Evolutionary conservation across 2,888 invertebrate species (phyloP), one percentile per base, ranked within the genome.

Genomic region (Carcina quercana): DNA sequence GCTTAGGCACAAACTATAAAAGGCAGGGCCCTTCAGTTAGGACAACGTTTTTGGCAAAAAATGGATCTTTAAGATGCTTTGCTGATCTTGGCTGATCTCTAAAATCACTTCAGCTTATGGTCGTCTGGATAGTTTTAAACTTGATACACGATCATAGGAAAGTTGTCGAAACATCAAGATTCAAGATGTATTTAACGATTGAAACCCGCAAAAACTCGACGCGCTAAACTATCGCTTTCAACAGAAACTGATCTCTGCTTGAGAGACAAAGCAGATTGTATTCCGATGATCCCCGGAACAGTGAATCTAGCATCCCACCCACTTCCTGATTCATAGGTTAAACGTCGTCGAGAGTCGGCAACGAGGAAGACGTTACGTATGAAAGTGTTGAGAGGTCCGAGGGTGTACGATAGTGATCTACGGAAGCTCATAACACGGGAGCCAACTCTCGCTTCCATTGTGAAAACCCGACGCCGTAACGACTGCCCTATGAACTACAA

Each of bases 391-490:
- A 53, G 59, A 51, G 59, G 60, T 61, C 64, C 55, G 56, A 59
- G 37, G 43, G 55, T 53, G 48, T 48, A 75, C 24, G 24, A 76
- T 78, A 70, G 51, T 44, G 37, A 76, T 78, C 74, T 59, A 46
- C 69, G 74, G 74, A 73, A 74, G 66, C 54, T 37, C 54, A 41
- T 53, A 12, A 50, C 37, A 50, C 59, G 56, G 60, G 57, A 63
- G 61, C 50, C 50, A 50, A 70, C 75, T 80, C 73, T 79, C 78
- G 68, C 68, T 67, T 59, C 69, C 50, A 78, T 79, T 79, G 78
- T 82, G 58, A 56, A 40, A 24, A 24, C 6, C 12, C 52, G 57
- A 45, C 60, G 65, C 60, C 64, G 68, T 63, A 59, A 68, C 64
- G 59, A 53, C 56, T 66, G 73, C 71, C 71, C 75, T 71, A 65